Percentiles rank a stretch among this genome's conserved stretches.
Evolutionary conservation across 2,888 invertebrate genomes (phyloP).

Genomic region (Apantesis nais): DNA sequence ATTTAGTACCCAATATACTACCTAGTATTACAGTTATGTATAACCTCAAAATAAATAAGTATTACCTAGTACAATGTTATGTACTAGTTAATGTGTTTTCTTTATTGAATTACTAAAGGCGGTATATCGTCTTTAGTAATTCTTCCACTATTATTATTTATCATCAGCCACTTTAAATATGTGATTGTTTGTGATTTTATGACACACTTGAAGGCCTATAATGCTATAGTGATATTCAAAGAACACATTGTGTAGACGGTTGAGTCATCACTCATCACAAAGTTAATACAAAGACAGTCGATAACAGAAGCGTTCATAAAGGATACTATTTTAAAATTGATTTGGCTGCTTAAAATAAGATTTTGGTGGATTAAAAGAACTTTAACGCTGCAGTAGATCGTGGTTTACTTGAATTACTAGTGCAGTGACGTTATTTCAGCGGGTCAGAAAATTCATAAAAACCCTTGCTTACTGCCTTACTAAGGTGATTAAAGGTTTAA

Average conservation of each 20-base stretch:
- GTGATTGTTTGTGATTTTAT: not conserved
- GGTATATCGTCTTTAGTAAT: not conserved
- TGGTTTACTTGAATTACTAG: too few relatives aligned
- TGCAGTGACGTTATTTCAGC: too few relatives aligned
- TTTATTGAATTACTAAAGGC: too few relatives aligned
- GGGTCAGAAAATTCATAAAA: too few relatives aligned
- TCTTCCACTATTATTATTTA: not conserved
- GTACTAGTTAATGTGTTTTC: not conserved
- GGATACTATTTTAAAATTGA: constrained; percentile 4
- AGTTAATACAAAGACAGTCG: constrained; percentile 28
- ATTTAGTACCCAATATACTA: not conserved
- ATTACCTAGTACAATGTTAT: not conserved
- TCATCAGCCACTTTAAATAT: not conserved
- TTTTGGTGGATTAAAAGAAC: too few relatives aligned
- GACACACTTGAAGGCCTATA: constrained; percentile 23
- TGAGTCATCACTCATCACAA: constrained; percentile 37
- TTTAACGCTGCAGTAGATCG: too few relatives aligned
- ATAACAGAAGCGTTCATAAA: constrained; percentile 28
- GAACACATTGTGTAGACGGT: constrained; percentile 35
- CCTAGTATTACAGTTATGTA: not conserved
- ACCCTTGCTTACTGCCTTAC: too few relatives aligned
- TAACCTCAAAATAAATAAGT: not conserved
- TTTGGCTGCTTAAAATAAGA: not conserved
- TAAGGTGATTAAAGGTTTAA: too few relatives aligned
- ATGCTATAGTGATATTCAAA: constrained; percentile 36